phyloP scores from a whole-genome alignment of 2,888 invertebrate genomes.

The Lycaena phlaeas region DNA sequence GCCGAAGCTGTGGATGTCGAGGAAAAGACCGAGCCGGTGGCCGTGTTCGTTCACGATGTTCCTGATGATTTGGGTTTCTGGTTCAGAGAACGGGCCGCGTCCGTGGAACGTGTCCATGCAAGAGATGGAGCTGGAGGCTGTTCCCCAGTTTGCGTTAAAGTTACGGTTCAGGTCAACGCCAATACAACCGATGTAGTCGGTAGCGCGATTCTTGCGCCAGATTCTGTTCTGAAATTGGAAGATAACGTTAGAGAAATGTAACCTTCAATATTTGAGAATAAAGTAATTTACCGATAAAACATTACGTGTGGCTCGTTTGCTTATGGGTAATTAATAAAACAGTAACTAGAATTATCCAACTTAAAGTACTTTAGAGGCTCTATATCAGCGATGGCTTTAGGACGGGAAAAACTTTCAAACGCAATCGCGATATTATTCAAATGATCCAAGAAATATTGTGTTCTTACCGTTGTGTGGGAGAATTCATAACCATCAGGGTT shows the following conservation, averaged over 20 bases:
- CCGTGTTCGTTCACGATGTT: constrained; percentile 65
- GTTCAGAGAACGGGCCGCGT: constrained; percentile 75
- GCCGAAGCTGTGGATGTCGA: constrained; percentile 84
- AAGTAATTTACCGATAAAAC: too few relatives aligned
- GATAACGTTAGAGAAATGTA: neutral
- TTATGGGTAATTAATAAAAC: too few relatives aligned
- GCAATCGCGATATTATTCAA: too few relatives aligned
- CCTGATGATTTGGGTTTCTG: constrained; percentile 73
- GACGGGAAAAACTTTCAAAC: too few relatives aligned
- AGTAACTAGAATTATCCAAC: too few relatives aligned
- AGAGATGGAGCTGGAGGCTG: constrained; percentile 50
- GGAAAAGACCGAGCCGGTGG: constrained; percentile 72
- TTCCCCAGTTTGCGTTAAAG: constrained; percentile 79
- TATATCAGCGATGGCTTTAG: too few relatives aligned
- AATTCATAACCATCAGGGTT: constrained; percentile 83
- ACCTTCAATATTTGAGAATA: too few relatives aligned
- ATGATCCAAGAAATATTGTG: too few relatives aligned
- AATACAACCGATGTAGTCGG: constrained; percentile 52
- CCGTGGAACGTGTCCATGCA: constrained; percentile 79
- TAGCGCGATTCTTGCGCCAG: constrained; percentile 79
- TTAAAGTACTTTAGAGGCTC: too few relatives aligned
- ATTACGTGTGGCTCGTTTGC: too few relatives aligned
- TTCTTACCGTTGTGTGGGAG: constrained; percentile 57
- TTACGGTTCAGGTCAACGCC: constrained; percentile 86
- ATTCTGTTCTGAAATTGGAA: constrained; percentile 53